These are phyloP conservation scores for Pseudomyrmex pallidus DNA, from an alignment of 1,140 invertebrate species.

Conservation along the genomic window DNA sequence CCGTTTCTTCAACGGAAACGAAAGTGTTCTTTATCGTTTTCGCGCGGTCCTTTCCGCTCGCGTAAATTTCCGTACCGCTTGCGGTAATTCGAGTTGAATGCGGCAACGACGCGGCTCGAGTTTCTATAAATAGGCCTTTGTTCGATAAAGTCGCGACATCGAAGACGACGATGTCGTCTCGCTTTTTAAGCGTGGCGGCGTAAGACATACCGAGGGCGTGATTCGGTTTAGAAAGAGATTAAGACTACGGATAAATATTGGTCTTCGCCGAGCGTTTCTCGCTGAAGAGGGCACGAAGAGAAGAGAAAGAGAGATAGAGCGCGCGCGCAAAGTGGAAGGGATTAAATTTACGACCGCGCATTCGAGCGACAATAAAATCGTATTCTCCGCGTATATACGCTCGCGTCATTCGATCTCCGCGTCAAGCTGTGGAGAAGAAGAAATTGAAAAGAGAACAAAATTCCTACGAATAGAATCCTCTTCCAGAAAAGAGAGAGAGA, in stretches of 20 bases:
- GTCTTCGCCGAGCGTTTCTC: background rate
- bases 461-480: too few relatives aligned
- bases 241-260: background rate
- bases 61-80: constrained; percentile 23
- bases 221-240: background rate
- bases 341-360: background rate
- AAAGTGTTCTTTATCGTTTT: constrained; percentile 15
- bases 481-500: background rate
- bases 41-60: background rate
- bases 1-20: constrained; percentile 9
- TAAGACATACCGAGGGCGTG: background rate
- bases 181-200: background rate
- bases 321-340: background rate
- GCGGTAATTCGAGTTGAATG: constrained; percentile 15
- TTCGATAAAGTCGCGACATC: constrained; percentile 40
- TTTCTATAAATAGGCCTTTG: constrained; percentile 44
- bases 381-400: too few relatives aligned
- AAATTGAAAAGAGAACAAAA: too few relatives aligned
- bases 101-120: constrained; percentile 2
- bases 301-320: too few relatives aligned
- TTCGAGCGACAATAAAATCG: background rate
- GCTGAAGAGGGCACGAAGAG: background rate
- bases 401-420: too few relatives aligned
- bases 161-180: background rate
- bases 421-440: background rate